phyloP scores from a whole-genome alignment of 92 coral and sea anemone species.

The Actinostola sp. region DNA sequence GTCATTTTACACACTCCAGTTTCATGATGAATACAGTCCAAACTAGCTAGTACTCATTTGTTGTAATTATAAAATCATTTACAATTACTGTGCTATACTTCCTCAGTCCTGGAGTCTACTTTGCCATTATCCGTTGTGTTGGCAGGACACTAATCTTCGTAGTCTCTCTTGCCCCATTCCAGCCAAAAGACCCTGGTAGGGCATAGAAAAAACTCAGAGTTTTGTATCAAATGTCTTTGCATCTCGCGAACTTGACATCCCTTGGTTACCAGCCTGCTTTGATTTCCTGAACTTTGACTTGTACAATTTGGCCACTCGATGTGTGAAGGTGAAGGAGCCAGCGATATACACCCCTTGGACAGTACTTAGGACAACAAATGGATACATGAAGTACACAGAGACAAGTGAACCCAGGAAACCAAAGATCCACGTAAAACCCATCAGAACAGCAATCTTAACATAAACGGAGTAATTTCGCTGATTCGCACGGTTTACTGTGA shows the following conservation, averaged over 20 bases:
- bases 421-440: conserved; percentile 74
- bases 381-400: conserved; percentile 36
- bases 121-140: no score
- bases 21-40: no score
- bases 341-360: conserved; percentile 49
- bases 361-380: conserved; percentile 39
- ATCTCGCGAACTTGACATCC: no score
- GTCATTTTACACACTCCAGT: no score
- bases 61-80: no score
- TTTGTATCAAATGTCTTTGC: conserved; percentile 1
- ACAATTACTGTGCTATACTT: no score
- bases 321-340: conserved; percentile 49
- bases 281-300: neutral
- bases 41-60: no score
- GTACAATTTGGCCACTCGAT: conserved; percentile 37
- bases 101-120: no score
- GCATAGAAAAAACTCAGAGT: neutral
- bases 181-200: no score
- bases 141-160: no score
- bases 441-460: conserved; percentile 57
- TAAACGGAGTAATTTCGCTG: conserved; percentile 34
- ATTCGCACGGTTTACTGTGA: conserved; percentile 9
- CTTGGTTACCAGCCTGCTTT: no score
- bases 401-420: conserved; percentile 40
- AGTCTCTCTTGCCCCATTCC: no score